Evolutionary conservation across 2,797 vertebrate species (phyloP).

Genomic region (Protosalanx chinensis): DNA sequence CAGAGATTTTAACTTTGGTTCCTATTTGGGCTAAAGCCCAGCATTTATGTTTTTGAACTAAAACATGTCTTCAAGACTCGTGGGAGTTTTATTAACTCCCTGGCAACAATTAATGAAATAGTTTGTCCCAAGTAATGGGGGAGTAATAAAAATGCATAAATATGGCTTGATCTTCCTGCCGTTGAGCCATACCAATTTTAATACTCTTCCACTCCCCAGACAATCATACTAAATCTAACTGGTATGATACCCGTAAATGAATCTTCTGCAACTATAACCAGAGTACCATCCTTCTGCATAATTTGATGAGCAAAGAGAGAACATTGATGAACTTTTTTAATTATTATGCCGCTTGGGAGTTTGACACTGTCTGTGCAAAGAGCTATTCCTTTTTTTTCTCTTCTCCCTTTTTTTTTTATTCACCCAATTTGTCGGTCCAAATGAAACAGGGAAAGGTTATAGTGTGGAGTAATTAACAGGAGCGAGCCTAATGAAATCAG

Average conservation of each 20-base stretch:
- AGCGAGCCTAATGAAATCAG: constrained; percentile 82
- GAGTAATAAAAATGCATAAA: background rate
- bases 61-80: background rate
- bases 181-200: background rate
- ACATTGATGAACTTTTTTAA: constrained; percentile 71
- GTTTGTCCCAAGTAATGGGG: background rate
- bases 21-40: too few species aligned
- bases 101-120: background rate
- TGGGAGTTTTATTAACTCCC: background rate
- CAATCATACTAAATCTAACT: constrained; percentile 54
- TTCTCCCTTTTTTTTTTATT: constrained; percentile 76
- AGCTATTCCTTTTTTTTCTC: constrained; percentile 58
- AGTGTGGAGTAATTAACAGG: constrained; percentile 89
- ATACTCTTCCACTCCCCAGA: constrained; percentile 38
- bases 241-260: constrained; percentile 66
- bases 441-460: constrained; percentile 90
- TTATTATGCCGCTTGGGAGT: constrained; percentile 71
- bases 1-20: too few species aligned
- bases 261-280: constrained; percentile 69
- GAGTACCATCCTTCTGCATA: constrained; percentile 67
- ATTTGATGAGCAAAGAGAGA: constrained; percentile 73
- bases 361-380: constrained; percentile 53
- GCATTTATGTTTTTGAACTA: too few species aligned
- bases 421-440: constrained; percentile 87
- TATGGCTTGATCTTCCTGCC: background rate